Conservation (phyloP, 2,888 invertebrate species). For the Aphrophora alni region DNA sequence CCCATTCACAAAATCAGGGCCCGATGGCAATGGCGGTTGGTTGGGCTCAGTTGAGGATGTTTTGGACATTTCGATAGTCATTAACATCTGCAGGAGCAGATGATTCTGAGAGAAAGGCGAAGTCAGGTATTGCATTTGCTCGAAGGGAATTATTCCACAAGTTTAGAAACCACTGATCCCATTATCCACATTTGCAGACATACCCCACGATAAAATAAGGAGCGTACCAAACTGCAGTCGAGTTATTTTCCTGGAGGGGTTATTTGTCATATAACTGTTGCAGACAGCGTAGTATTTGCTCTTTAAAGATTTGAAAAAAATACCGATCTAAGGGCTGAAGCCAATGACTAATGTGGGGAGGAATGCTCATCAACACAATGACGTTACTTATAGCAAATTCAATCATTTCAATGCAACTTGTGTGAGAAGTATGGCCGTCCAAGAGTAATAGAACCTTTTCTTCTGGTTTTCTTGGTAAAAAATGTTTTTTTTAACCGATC, state of each 20-base stretch:
- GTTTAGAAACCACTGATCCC: background rate
- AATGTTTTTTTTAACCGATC: slow-evolving; percentile 29
- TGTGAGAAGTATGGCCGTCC: no score
- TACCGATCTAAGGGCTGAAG: slow-evolving; percentile 26
- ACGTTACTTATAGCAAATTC: slow-evolving; percentile 24
- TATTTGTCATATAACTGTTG: background rate
- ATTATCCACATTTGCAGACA: background rate
- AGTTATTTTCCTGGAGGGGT: background rate
- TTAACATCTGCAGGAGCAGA: background rate
- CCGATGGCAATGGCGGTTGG: background rate
- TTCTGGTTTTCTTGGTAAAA: slow-evolving; percentile 26
- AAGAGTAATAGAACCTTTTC: slow-evolving; percentile 25
- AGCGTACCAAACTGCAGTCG: background rate
- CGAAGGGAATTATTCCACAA: background rate
- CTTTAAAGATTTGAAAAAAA: slow-evolving; percentile 28
- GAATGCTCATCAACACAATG: slow-evolving; percentile 17
- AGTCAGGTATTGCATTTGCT: background rate
- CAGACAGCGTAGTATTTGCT: no score
- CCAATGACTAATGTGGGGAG: slow-evolving; percentile 16
- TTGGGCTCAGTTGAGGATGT: background rate
- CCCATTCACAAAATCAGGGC: background rate
- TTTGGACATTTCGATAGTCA: background rate
- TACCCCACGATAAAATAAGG: background rate
- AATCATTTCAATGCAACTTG: slow-evolving; percentile 19
- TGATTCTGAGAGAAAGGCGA: background rate